Evolutionary conservation across 2,113 vertebrate species (phyloP).

Genomic region (Orycteropus afer): DNA sequence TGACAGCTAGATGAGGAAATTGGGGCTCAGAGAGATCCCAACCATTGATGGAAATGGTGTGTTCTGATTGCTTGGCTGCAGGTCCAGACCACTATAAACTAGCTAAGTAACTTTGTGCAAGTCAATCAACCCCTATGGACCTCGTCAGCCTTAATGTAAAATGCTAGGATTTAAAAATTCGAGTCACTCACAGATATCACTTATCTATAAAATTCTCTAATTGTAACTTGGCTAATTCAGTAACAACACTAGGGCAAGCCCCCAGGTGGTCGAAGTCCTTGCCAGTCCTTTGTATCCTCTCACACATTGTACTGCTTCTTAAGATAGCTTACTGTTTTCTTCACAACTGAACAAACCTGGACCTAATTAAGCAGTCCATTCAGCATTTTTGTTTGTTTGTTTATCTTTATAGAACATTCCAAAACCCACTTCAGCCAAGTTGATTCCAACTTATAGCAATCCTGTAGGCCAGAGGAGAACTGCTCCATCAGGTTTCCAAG

Average conservation of each 20-base stretch:
- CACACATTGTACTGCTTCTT: background rate
- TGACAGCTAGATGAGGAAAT: background rate
- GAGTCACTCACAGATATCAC: conserved; percentile 32
- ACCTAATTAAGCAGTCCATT: background rate
- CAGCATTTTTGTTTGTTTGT: background rate
- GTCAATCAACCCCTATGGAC: background rate
- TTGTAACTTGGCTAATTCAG: background rate
- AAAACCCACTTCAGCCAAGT: too few species aligned
- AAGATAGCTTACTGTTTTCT: background rate
- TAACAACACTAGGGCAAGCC: background rate
- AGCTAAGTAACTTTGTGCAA: background rate
- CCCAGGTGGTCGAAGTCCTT: background rate
- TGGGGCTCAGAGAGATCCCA: background rate
- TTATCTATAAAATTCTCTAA: background rate
- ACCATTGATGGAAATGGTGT: background rate
- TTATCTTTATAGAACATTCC: background rate
- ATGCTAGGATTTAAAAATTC: background rate
- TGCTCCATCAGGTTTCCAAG: too few species aligned
- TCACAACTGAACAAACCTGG: conserved; percentile 9
- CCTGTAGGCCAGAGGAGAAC: too few species aligned
- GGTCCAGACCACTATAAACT: background rate
- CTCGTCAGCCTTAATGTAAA: background rate
- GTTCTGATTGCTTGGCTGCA: background rate
- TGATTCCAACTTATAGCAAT: too few species aligned
- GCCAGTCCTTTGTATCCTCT: background rate